phyloP scores from a whole-genome alignment of 2,888 invertebrate genomes.

The Opisthograptis luteolata region DNA sequence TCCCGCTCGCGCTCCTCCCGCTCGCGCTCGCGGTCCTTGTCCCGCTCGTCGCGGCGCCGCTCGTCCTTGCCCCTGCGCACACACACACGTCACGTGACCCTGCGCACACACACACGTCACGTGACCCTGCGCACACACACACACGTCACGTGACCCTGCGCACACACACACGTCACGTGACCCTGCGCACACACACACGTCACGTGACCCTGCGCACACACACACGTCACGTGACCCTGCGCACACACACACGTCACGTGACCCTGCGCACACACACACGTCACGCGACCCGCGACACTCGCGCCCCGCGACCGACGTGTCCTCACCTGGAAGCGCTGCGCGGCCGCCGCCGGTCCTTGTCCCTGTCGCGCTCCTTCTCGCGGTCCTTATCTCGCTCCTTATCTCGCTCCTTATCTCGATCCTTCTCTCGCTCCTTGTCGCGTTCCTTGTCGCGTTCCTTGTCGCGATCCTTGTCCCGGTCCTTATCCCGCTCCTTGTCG shows the following conservation, averaged over 20 bases:
- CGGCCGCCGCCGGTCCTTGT: conserved; percentile 71
- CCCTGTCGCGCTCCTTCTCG: conserved; percentile 72
- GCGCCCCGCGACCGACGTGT: conserved; percentile 7
- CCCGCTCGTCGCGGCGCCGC: conserved; percentile 49
- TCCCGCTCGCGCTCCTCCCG: conserved; percentile 60
- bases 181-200: no score
- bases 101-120: no score
- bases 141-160: no score
- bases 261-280: no score
- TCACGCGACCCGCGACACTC: conserved; percentile 32
- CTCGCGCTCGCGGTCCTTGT: conserved; percentile 61
- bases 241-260: no score
- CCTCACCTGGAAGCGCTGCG: conserved; percentile 61
- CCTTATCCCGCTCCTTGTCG: conserved; percentile 34
- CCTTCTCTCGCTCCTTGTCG: conserved; percentile 50
- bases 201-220: no score
- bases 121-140: no score
- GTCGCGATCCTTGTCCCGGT: conserved; percentile 62
- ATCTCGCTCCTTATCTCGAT: conserved; percentile 36
- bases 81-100: no score
- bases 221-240: no score
- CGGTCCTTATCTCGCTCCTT: conserved; percentile 52
- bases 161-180: no score
- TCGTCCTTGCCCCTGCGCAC: conserved; percentile 43
- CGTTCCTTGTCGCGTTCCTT: conserved; percentile 22